These are phyloP conservation scores for Loriculus beryllinus DNA, from an alignment of 2,797 vertebrate species.

Conservation along the genomic window DNA sequence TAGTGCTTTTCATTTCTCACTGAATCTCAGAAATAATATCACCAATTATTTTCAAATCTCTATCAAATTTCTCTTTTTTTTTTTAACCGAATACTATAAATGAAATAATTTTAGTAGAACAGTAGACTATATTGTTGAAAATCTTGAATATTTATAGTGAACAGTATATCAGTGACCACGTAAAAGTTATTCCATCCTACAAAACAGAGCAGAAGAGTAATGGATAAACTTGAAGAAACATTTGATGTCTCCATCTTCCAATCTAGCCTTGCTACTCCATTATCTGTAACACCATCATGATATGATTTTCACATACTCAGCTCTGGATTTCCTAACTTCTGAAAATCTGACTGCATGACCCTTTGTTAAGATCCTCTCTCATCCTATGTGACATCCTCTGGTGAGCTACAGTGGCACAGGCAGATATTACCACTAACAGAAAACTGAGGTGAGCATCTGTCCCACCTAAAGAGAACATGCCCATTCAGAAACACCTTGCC, in stretches of 20 bases:
- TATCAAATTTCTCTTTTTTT: neutral
- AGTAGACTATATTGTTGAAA: neutral
- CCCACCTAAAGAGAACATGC: neutral
- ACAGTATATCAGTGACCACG: neutral
- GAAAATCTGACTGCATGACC: neutral
- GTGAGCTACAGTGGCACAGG: neutral
- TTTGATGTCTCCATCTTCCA: neutral
- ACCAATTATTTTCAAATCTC: neutral
- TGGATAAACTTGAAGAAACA: neutral
- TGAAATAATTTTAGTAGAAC: neutral
- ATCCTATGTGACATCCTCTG: neutral
- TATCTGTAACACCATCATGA: neutral
- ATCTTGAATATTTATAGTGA: neutral
- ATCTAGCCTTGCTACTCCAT: neutral
- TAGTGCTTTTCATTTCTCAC: neutral
- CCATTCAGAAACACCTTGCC: neutral
- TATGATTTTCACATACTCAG: neutral
- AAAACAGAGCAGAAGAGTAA: neutral
- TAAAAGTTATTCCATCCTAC: neutral
- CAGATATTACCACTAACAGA: neutral
- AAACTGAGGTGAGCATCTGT: neutral
- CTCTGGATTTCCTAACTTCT: neutral
- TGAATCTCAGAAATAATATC: neutral
- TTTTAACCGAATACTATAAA: neutral
- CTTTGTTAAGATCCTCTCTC: neutral